These are phyloP conservation scores for Drosophila nr. medialis DNA, from an alignment of 2,888 invertebrate genomes.

Conservation along the genomic window DNA sequence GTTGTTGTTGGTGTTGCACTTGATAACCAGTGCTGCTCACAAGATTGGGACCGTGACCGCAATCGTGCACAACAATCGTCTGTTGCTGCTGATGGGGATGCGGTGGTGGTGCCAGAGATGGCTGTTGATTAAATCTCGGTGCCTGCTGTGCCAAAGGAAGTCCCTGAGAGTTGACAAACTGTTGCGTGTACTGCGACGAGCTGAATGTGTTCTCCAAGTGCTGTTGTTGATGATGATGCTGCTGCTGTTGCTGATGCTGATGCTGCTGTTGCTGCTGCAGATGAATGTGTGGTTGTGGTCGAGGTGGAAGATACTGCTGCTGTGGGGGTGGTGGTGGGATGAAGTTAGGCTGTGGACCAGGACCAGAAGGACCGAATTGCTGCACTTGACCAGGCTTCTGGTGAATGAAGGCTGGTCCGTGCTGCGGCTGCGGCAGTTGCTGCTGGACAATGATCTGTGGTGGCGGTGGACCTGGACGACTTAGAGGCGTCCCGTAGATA, in stretches of 20 bases:
- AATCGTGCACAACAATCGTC: slow-evolving; percentile 76
- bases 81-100: slow-evolving; percentile 65
- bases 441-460: slow-evolving; percentile 69
- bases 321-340: slow-evolving; percentile 54
- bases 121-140: slow-evolving; percentile 73
- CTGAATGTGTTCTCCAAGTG: slow-evolving; percentile 67
- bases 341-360: slow-evolving; percentile 53
- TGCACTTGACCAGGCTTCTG: slow-evolving; percentile 46
- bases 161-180: slow-evolving; percentile 74
- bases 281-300: slow-evolving; percentile 34
- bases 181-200: slow-evolving; percentile 67
- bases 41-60: slow-evolving; percentile 83
- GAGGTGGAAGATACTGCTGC: slow-evolving; percentile 67
- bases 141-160: slow-evolving; percentile 77
- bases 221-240: slow-evolving; percentile 2
- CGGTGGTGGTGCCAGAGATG: slow-evolving; percentile 62
- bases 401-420: slow-evolving; percentile 62
- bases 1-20: slow-evolving; percentile 56
- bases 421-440: slow-evolving; percentile 76
- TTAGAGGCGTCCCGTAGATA: slow-evolving; percentile 21
- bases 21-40: slow-evolving; percentile 73
- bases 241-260: slow-evolving; percentile 49
- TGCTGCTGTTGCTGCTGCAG: slow-evolving; percentile 45
- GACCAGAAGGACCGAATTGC: slow-evolving; percentile 54
- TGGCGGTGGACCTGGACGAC: slow-evolving; percentile 30